phyloP scores from a whole-genome alignment of 2,113 vertebrate species.

The Caranx ignobilis region DNA sequence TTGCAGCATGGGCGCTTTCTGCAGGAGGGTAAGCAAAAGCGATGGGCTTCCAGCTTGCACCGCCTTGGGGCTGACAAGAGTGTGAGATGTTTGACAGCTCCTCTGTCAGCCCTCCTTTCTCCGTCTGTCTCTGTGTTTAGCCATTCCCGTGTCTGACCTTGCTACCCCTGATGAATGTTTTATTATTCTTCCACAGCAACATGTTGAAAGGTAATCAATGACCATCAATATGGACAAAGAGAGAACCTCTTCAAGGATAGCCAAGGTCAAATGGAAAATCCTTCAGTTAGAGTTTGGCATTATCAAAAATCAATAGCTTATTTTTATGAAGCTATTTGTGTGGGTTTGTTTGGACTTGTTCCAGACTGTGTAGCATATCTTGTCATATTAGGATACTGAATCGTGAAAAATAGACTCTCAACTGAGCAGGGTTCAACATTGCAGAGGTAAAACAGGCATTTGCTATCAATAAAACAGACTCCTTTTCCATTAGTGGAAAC shows the following conservation, averaged over 20 bases:
- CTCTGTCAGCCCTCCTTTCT: constrained; percentile 40
- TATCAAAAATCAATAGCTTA: not conserved
- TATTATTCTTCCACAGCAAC: constrained; percentile 36
- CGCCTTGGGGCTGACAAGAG: constrained; percentile 33
- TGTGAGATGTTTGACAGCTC: constrained; percentile 61
- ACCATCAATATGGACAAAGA: constrained; percentile 30
- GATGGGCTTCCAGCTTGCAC: constrained; percentile 36
- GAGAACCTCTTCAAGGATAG: not conserved
- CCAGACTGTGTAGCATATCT: not conserved
- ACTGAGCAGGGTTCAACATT: not conserved
- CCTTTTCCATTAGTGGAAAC: constrained; percentile 10
- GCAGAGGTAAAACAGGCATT: not conserved
- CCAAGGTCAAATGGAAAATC: constrained; percentile 42
- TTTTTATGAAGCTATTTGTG: not conserved
- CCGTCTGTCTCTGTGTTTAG: constrained; percentile 29
- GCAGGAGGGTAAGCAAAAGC: not conserved
- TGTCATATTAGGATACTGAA: not conserved
- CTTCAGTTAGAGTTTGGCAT: not conserved
- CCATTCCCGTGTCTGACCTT: constrained; percentile 49
- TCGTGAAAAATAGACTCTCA: not conserved
- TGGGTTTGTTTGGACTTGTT: not conserved
- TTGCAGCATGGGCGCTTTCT: constrained; percentile 27
- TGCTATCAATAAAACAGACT: not conserved
- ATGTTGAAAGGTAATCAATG: constrained; percentile 69
- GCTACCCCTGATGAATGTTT: constrained; percentile 55